Base-by-base conservation (phyloP, 2,888 invertebrate species). In the Magallana nippona region DNA sequence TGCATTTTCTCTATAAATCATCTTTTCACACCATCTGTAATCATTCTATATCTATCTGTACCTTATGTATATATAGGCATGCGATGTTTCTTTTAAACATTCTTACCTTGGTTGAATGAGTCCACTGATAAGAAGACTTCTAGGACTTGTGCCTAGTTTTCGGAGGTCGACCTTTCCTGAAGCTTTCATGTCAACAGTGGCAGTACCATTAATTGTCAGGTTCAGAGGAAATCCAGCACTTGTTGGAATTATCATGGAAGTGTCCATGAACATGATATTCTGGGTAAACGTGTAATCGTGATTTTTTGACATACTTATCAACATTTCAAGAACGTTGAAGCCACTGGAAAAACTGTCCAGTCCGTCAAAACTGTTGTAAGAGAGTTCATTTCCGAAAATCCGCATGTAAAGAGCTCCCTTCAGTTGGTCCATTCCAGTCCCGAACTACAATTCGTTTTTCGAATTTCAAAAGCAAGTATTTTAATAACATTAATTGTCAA, bases 381-480 rank as follows among this genome's bases (percentile, higher is more conserved):
- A 88, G 32, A 94, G 95, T 93, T 98, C 98, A 92, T 98, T 98
- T 1, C 98, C 99, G 92, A 98, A 98, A 63, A 98, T 94, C 91
- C 97, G 97, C 11, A 98, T 87, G 86, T 97, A 97, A 0, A 97
- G 92, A 55, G 96, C 95, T 19, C 92, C 93, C 60, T 89, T 88
- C 10, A 93, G 86, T 32, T 92, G 88, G 79, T 93, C 92, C 85
- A 89, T 88, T 13, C 82, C 83, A 13, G 63, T 77, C 55, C 82
- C 82, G 60, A 84, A 86, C 86, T 86, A 60, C 3, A 86, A 84
- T 17, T n/a, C 2, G 32, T 27, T 27, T n/a, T n/a, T n/a, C n/a
- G n/a, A n/a, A 71, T 19, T 19, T 3, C 2, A 60, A 60, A 27
- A 27, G 27, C 2, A 1, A 27, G 27, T 1, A 27, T 27, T 27